A percentile compares a stretch with the other conserved stretches of the same genome.
Evolutionary conservation across 2,113 vertebrate genomes (phyloP).

Genomic region (Catagonus wagneri): DNA sequence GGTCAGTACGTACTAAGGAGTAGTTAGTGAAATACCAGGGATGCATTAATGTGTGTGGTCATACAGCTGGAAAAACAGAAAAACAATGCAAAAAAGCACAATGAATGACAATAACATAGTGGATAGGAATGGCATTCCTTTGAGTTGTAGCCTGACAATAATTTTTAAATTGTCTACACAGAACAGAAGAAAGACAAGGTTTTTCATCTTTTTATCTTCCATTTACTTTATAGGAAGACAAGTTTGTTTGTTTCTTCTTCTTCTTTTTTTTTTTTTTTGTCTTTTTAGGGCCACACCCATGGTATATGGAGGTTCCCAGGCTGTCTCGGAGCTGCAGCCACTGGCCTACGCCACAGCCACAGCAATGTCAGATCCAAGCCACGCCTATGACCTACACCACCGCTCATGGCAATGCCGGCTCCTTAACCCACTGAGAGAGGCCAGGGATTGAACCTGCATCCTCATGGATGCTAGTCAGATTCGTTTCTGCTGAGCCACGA

Average conservation of each 20-base stretch:
- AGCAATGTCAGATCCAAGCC: too few species aligned
- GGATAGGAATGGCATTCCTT: rapidly evolving
- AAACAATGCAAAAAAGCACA: not conserved
- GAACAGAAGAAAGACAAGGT: not conserved
- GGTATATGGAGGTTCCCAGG: too few species aligned
- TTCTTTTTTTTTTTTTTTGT: too few species aligned
- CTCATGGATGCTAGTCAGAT: too few species aligned
- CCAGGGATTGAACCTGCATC: too few species aligned
- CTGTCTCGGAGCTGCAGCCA: too few species aligned
- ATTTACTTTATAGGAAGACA: slow-evolving; percentile 3
- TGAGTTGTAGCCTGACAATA: not conserved
- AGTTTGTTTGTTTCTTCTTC: not conserved
- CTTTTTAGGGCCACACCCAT: too few species aligned
- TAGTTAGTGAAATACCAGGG: not conserved
- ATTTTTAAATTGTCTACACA: not conserved
- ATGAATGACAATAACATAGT: rapidly evolving
- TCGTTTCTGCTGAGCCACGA: too few species aligned
- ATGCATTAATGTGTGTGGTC: not conserved
- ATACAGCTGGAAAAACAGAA: not conserved
- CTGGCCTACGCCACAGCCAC: too few species aligned
- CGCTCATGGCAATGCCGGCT: too few species aligned
- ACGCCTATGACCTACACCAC: too few species aligned
- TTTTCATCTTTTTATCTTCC: not conserved
- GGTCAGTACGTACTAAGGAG: not conserved
- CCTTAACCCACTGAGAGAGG: too few species aligned